Percentiles rank a stretch among this genome's conserved stretches.
Evolutionary conservation across 2,113 vertebrate genomes (phyloP).

Genomic region (Enhydra lutris): DNA sequence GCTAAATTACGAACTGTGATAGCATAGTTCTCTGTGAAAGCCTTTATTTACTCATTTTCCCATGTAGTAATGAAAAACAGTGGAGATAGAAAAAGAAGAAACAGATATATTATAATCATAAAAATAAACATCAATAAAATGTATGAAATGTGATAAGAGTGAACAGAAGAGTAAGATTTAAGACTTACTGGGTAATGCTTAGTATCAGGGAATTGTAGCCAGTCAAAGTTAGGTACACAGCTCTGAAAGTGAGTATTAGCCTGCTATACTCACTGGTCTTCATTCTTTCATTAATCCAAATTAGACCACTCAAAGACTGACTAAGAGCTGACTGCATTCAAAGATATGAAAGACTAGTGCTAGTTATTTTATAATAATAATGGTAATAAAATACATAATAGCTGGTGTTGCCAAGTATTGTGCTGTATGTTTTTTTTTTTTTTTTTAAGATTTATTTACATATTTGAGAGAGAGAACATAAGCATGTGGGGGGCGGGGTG

Average conservation of each 20-base stretch:
- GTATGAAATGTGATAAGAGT: background rate
- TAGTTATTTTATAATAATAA: background rate
- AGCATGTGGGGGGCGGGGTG: no score
- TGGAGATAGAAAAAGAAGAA: background rate
- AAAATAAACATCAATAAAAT: constrained; percentile 31
- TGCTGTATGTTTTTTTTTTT: background rate
- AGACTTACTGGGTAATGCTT: background rate
- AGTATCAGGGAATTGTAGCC: background rate
- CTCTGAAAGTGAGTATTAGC: background rate
- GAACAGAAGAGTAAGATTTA: constrained; percentile 9
- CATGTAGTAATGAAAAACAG: background rate
- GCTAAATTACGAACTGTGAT: background rate
- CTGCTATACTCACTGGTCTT: background rate
- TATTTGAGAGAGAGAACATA: background rate
- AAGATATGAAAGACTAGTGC: background rate
- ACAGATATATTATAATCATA: background rate
- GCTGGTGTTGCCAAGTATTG: background rate
- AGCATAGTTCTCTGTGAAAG: background rate
- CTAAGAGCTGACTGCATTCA: background rate
- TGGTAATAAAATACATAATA: background rate
- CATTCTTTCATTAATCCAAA: background rate
- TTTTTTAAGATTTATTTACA: background rate
- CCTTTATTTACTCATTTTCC: background rate
- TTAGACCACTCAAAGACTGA: background rate
- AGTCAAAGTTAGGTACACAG: background rate